Evolutionary conservation across 2,797 vertebrate genomes (phyloP), one percentile per base, ranked within the genome.

Genomic region (Etheostoma perlongum): DNA sequence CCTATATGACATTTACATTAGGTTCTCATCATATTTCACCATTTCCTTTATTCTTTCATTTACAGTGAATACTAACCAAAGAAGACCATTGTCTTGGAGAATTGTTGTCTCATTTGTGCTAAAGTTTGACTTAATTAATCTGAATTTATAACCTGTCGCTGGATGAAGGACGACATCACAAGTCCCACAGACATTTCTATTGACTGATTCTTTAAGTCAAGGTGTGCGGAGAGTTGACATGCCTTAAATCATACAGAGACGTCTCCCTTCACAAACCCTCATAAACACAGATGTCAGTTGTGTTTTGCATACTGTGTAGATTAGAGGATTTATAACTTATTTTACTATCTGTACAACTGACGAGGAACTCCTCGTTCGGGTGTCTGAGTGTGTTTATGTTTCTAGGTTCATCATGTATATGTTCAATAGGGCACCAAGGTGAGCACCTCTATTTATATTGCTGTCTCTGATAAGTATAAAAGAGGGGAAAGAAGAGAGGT

Each of bases 301-400:
- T 48, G 58, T 68, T 88, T 81, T 85, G 69, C 81, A 76, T 78
- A 44, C 11, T 21, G 40, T n/a, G 61, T n/a, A 59, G 76, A 84
- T 80, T 36, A 76, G 59, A 48, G 62, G 79, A 82, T 84, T 54
- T 79, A 53, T 63, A 55, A 49, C 67, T 67, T 48, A 27, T 70
- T 81, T 82, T 76, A 71, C 63, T 71, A 79, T 81, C 70, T 76
- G 30, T 48, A 25, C 67, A 80, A 67, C 76, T 40, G 78, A 68
- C 62, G 12, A 74, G 33, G 36, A 72, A 62, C 65, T 65, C 27
- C n/a, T 67, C 3, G 10, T 40, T 40, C 10, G 7, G n/a, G 47
- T 48, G 58, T 53, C 40, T 19, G 42, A 27, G n/a, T 5, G 61
- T 62, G 49, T 68, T 49, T 77, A 51, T 78, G 62, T 49, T 16